Conservation (phyloP, 2,113 vertebrate genomes). For the Labeo rohita region DNA sequence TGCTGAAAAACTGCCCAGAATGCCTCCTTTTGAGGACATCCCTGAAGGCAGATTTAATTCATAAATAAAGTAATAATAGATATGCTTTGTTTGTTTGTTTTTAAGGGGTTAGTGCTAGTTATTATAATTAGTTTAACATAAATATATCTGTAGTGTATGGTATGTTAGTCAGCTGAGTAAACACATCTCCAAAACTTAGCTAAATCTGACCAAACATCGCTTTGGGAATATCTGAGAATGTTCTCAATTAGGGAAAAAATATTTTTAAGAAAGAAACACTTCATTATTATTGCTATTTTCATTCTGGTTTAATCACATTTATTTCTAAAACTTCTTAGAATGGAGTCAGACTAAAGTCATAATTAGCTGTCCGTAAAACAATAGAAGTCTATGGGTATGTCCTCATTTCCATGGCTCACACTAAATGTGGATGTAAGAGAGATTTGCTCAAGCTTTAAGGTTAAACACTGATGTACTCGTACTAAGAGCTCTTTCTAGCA, state of each 20-base stretch:
- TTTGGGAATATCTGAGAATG: neutral
- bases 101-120: neutral
- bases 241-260: neutral
- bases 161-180: neutral
- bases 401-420: neutral
- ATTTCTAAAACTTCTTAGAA: neutral
- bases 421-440: neutral
- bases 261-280: neutral
- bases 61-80: neutral
- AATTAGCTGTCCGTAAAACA: neutral
- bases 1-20: neutral
- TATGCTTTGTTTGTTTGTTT: neutral
- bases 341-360: neutral
- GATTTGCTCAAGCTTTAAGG: conserved; percentile 10
- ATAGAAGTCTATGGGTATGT: neutral
- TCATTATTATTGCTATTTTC: neutral
- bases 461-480: conserved; percentile 11
- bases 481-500: neutral
- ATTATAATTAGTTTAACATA: neutral
- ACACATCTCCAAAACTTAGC: neutral
- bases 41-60: neutral
- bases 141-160: neutral
- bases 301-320: neutral
- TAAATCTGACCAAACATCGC: neutral
- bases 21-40: neutral